These are phyloP conservation scores for Amazona guildingii DNA, from an alignment of 2,113 vertebrate genomes.

Conservation along the genomic window DNA sequence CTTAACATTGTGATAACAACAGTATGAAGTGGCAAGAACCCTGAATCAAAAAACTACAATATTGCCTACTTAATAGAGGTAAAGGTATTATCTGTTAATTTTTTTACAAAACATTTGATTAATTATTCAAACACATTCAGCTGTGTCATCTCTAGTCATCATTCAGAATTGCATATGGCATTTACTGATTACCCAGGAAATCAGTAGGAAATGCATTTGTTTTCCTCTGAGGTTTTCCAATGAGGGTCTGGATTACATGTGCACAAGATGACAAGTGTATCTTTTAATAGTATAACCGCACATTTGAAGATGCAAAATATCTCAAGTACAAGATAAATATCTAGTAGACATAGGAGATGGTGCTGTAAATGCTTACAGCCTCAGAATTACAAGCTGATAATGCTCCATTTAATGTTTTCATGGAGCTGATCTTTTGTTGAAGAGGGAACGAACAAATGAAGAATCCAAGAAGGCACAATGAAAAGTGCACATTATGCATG, in stretches of 20 bases:
- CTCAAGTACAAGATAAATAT: background rate
- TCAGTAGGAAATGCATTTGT: background rate
- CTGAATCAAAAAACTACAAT: background rate
- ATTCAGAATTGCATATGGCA: background rate
- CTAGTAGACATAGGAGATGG: background rate
- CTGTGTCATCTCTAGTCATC: background rate
- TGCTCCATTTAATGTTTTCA: background rate
- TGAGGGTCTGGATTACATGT: background rate
- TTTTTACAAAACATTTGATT: background rate
- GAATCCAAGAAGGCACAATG: background rate
- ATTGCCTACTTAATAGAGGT: background rate
- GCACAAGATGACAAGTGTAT: background rate
- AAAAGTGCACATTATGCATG: background rate
- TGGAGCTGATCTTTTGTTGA: background rate
- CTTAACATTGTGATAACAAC: background rate
- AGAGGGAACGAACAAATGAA: background rate
- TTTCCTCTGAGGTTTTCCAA: background rate
- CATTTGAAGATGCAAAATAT: background rate
- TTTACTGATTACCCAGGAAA: background rate
- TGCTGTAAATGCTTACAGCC: background rate
- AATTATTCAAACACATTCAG: background rate
- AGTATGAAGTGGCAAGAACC: background rate
- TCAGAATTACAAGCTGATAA: background rate
- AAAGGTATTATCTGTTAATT: background rate
- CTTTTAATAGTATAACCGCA: background rate